Evolutionary conservation across 2,888 invertebrate genomes (phyloP).

Genomic region (Caenorhabditis sp.): DNA sequence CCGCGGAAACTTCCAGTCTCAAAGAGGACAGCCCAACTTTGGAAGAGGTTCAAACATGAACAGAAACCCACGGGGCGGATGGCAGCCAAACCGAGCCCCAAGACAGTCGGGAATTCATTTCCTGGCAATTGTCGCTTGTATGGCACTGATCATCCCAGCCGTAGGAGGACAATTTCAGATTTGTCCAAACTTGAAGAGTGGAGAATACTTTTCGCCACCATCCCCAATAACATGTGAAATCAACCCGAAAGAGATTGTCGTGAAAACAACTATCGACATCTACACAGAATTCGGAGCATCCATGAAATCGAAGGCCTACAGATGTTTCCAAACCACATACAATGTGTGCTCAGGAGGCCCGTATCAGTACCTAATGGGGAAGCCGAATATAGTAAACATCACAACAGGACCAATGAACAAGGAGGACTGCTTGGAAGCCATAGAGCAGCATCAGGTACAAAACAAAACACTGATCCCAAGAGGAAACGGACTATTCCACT

Average conservation of each 20-base stretch:
- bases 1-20: not conserved
- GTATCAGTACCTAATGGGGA: not conserved
- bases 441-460: not conserved
- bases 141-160: not conserved
- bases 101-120: slow-evolving; percentile 6
- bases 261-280: not conserved
- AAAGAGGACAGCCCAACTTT: not conserved
- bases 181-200: slow-evolving; percentile 3
- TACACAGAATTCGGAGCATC: slow-evolving; percentile 27
- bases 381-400: not conserved
- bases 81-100: slow-evolving; percentile 3
- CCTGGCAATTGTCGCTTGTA: not conserved
- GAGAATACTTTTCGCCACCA: slow-evolving; percentile 21
- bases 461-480: slow-evolving; percentile 6
- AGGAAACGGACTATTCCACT: slow-evolving; percentile 7
- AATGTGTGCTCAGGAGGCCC: not conserved
- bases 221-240: not conserved
- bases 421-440: not conserved
- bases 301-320: not conserved
- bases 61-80: slow-evolving; percentile 6
- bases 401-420: not conserved
- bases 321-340: slow-evolving; percentile 1
- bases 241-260: slow-evolving; percentile 1
- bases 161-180: not conserved
- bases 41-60: not conserved